Percentiles rank a stretch among this genome's conserved stretches.
Evolutionary conservation across 2,113 vertebrate species (phyloP).

Genomic region (Silurus asotus): DNA sequence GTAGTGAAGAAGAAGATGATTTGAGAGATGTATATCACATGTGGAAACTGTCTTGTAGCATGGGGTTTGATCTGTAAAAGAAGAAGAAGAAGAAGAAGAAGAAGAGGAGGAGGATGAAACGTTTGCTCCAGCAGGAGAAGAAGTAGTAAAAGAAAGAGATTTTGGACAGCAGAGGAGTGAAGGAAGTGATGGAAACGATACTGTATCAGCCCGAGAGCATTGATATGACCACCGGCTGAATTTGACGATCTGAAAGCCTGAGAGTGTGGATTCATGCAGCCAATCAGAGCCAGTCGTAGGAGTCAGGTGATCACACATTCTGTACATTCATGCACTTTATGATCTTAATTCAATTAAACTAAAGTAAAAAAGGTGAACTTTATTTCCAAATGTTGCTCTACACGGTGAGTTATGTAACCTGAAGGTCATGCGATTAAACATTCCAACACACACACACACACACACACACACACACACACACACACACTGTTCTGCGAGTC

Average conservation of each 20-base stretch:
- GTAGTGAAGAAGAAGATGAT: no score
- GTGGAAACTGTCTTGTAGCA: no score
- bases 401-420: constrained; percentile 4
- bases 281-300: background rate
- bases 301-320: background rate
- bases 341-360: background rate
- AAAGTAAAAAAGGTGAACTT: background rate
- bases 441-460: background rate
- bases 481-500: background rate
- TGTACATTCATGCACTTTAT: no score
- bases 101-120: constrained; percentile 29
- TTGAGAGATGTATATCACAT: no score
- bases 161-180: constrained; percentile 46
- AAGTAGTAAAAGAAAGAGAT: constrained; percentile 27
- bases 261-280: background rate
- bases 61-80: no score
- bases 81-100: no score
- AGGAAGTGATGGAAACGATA: constrained; percentile 37
- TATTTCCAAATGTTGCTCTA: background rate
- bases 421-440: background rate
- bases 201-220: no score
- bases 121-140: constrained; percentile 50
- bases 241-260: background rate
- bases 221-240: background rate
- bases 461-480: constrained; percentile 6